Conservation (phyloP, 2,797 vertebrate species). For the Amblyraja radiata region DNA sequence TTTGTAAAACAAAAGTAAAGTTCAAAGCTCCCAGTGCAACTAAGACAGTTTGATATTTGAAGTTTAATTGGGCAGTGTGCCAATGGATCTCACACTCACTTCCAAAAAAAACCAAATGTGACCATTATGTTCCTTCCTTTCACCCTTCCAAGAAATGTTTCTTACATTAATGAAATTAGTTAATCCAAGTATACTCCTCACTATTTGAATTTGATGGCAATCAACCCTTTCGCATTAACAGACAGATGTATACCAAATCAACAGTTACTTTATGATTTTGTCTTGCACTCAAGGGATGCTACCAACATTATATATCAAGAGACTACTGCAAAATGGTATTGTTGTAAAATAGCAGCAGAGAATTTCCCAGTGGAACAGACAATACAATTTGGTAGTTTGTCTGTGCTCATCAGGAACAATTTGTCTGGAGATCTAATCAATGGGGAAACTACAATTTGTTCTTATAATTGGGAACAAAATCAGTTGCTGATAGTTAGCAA, state of each 20-base stretch:
- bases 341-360: not conserved
- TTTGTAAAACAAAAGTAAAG: too few species aligned
- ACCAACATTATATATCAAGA: not conserved
- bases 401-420: not conserved
- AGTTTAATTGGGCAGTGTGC: not conserved
- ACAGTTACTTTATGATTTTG: not conserved
- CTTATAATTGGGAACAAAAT: not conserved
- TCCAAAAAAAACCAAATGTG: not conserved
- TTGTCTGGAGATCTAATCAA: not conserved
- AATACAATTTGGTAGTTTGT: not conserved
- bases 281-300: not conserved
- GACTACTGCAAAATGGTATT: not conserved
- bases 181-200: not conserved
- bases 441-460: not conserved
- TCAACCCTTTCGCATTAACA: not conserved
- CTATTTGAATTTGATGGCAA: not conserved
- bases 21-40: too few species aligned
- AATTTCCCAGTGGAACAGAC: not conserved
- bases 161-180: not conserved
- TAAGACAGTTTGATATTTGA: too few species aligned
- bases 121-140: not conserved
- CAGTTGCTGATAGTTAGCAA: not conserved
- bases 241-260: not conserved
- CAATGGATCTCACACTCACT: not conserved
- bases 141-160: not conserved